Conservation (phyloP, 2,888 invertebrate species). For the Caenorhabditis sulstoni region DNA sequence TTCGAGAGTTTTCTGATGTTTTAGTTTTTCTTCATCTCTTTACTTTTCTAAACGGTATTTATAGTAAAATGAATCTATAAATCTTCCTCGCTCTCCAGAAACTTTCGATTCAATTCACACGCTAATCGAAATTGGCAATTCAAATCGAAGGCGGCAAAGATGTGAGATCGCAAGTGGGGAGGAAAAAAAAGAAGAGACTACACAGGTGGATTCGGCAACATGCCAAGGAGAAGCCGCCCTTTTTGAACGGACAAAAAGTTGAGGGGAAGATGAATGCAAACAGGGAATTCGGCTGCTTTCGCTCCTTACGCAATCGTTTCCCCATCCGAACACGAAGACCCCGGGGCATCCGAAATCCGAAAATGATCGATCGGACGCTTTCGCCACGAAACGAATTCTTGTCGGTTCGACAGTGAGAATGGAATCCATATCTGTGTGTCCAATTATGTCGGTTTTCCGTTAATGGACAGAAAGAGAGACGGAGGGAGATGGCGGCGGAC, state of each 20-base stretch:
- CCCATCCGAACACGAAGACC: not conserved
- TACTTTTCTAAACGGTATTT: conserved; percentile 17
- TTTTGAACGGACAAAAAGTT: conserved; percentile 11
- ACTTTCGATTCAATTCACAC: conserved; percentile 18
- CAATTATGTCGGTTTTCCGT: conserved; percentile 54
- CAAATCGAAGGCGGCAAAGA: conserved; percentile 11
- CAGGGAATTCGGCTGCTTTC: not conserved
- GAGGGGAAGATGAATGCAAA: conserved; percentile 12
- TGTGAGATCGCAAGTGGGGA: conserved; percentile 26
- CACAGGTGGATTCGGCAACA: conserved; percentile 34
- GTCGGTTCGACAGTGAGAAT: conserved; percentile 45
- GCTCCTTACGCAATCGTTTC: conserved; percentile 9
- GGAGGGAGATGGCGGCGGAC: conserved; percentile 34
- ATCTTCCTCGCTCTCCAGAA: conserved; percentile 1
- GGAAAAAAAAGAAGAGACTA: not conserved
- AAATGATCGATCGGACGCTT: conserved; percentile 26
- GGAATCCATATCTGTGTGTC: conserved; percentile 50
- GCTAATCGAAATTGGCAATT: conserved; percentile 42
- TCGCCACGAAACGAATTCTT: conserved; percentile 13
- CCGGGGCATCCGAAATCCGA: not conserved
- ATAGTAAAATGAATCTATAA: conserved; percentile 30
- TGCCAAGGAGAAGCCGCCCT: not conserved
- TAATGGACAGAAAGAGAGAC: conserved; percentile 32
- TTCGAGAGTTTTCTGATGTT: conserved; percentile 27
- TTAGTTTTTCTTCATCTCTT: conserved; percentile 21